phyloP scores from a whole-genome alignment of 2,888 invertebrate species.

The Chymomyza procnemis region DNA sequence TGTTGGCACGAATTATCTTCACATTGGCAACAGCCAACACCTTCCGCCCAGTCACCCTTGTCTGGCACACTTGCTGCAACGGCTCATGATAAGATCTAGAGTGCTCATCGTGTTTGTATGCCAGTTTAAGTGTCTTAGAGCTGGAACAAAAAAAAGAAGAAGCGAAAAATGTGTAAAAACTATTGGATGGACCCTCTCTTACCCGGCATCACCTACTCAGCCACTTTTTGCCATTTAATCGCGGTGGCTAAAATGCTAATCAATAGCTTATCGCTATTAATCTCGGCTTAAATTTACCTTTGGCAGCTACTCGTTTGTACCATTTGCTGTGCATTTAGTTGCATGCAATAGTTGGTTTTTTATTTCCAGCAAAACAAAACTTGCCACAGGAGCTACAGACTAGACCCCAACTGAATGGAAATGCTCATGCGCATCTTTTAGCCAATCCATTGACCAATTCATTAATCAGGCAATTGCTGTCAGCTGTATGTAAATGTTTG shows the following conservation, averaged over 20 bases:
- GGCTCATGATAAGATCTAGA: slow-evolving; percentile 54
- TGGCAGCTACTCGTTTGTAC: slow-evolving; percentile 47
- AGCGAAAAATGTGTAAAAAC: neutral
- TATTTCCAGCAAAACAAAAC: neutral
- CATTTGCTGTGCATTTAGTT: slow-evolving; percentile 68
- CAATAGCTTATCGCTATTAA: slow-evolving; percentile 74
- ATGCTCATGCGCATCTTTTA: neutral
- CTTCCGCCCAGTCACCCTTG: slow-evolving; percentile 36
- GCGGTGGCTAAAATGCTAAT: slow-evolving; percentile 59
- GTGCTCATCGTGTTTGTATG: slow-evolving; percentile 30
- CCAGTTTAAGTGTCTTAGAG: neutral
- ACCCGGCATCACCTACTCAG: neutral
- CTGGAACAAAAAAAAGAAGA: neutral
- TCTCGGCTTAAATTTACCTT: slow-evolving; percentile 73
- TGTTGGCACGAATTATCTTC: slow-evolving; percentile 60
- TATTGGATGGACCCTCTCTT: neutral
- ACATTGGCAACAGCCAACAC: slow-evolving; percentile 68
- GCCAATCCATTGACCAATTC: slow-evolving; percentile 37
- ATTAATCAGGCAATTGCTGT: slow-evolving; percentile 68
- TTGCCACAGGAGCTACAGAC: neutral
- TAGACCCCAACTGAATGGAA: neutral
- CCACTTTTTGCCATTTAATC: slow-evolving; percentile 14
- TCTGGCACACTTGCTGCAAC: neutral
- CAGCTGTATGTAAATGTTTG: slow-evolving; percentile 69
- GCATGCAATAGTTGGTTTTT: neutral